These are phyloP conservation scores for Vimba vimba DNA, from an alignment of 2,113 vertebrate species.

Conservation along the genomic window DNA sequence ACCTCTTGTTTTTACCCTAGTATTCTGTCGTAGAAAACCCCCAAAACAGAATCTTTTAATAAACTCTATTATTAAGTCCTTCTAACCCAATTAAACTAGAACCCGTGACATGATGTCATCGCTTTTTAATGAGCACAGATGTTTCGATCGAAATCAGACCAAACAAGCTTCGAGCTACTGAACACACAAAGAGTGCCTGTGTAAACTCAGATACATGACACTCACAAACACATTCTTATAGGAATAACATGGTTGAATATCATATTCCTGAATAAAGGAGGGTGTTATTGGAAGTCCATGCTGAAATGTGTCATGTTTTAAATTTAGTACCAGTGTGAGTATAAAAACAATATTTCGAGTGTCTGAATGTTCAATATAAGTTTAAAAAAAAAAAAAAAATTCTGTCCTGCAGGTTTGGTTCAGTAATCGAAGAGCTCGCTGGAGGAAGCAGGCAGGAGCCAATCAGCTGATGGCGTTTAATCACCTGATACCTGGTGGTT, in stretches of 20 bases:
- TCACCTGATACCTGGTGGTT: slow-evolving; percentile 97
- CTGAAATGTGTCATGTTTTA: not conserved
- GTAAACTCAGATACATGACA: slow-evolving; percentile 54
- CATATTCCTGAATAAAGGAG: not conserved
- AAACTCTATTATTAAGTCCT: slow-evolving; percentile 40
- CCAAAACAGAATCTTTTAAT: slow-evolving; percentile 37
- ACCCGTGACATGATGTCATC: slow-evolving; percentile 47
- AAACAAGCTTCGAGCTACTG: slow-evolving; percentile 55
- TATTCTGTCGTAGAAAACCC: slow-evolving; percentile 7
- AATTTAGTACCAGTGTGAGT: not conserved
- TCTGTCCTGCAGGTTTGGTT: slow-evolving; percentile 90
- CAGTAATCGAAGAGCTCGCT: slow-evolving; percentile 96
- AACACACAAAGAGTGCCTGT: slow-evolving; percentile 14
- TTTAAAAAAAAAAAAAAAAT: too few relatives aligned
- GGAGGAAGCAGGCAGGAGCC: slow-evolving; percentile 99
- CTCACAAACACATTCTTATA: slow-evolving; percentile 18
- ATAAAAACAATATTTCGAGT: not conserved
- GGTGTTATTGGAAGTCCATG: not conserved
- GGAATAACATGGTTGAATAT: not conserved
- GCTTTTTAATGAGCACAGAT: slow-evolving; percentile 59
- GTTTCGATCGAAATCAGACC: slow-evolving; percentile 66
- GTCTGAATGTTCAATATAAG: not conserved
- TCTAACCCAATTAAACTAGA: slow-evolving; percentile 39
- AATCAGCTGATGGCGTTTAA: slow-evolving; percentile 99
- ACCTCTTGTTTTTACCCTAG: slow-evolving; percentile 38